Evolutionary conservation across 1,140 invertebrate genomes (phyloP), one percentile per base, ranked within the genome.

Genomic region (Pteromalus puparum): DNA sequence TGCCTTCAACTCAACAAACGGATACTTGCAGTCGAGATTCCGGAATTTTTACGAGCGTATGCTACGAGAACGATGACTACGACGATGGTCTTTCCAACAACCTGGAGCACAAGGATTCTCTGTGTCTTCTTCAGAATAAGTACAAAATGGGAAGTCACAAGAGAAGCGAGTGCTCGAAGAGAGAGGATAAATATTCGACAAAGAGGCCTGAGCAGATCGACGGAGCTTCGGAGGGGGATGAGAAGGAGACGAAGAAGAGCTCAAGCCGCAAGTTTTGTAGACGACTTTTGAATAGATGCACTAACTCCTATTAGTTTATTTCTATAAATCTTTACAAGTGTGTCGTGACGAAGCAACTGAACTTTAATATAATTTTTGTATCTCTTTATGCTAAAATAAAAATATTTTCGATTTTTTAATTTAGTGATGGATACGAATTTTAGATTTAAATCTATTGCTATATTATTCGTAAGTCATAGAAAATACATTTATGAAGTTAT

Each of bases 71-170:
- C 30, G 78, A 80, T 6, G 72, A 78, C 0, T 34, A 74, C 30
- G 83, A 82, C 42, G 87, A 86, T 10, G 68, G 82, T 18, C 34
- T 78, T 2, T 26, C 87, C n/a, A 81, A 61, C 10, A 75, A 82
- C 53, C 87, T 91, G 28, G 85, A 88, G 76, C 90, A 90, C 83
- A 90, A 89, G 73, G 90, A 91, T 65, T 90, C 90, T 30, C 68
- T 91, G 86, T 87, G 89, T 21, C 89, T 91, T 67, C 74, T 91
- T 30, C 88, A 89, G 74, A 89, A 91, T 26, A 90, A 90, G 81
- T 90, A 89, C 77, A 88, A 87, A 87, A 79, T 12, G 1, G 67
- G 18, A 7, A n/a, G 53, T 7, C 18, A 21, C 53, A 61, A 61
- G 21, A 21, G 53, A 61, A 6, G 18, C 53, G 53, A 21, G 18